Evolutionary conservation across 1,140 invertebrate genomes (phyloP), one percentile per base, ranked within the genome.

Genomic region (Tribolium castaneum): DNA sequence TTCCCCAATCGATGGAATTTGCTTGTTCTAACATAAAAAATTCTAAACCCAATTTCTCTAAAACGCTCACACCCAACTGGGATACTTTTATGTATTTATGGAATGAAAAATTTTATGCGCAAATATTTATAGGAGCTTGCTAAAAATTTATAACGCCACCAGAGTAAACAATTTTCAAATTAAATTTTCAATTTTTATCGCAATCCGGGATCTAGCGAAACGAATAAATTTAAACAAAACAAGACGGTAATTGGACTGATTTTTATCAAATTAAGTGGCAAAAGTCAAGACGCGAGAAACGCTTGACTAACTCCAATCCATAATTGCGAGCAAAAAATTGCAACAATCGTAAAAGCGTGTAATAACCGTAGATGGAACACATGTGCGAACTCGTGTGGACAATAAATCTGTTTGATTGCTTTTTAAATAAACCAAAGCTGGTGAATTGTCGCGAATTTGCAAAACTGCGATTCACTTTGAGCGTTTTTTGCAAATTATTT

Each of bases 31-130:
- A 30, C 25, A 30, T 30, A 30, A 30, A 30, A 30, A 30, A 30
- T 30, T 30, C 25, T 19, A 30, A 19, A 66, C 30, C 9, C 59
- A 66, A 66, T 66, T 66, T 13, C 25, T 66, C 25, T 35, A 66
- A 66, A 30, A 25, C 59, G 14, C 59, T 66, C 35, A 66, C 30
- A 66, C n/a, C 59, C 59, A 22, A 66, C 22, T 35, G 59, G 54
- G 19, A 59, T 25, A 59, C 59, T 59, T 30, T 35, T 66, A 66
- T 66, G 59, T 66, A 66, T 66, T 66, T 66, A 66, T 66, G 59
- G 59, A 66, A 66, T 66, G 59, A 66, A 66, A 66, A 66, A 66
- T 66, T 66, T 66, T 66, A 66, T 35, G 30, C 13, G 59, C 59
- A 66, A 66, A 66, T 66, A 66, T 66, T 66, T 66, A 66, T 66